Conservation (phyloP, 2,888 invertebrate genomes). For the Microdon myrmicae region DNA sequence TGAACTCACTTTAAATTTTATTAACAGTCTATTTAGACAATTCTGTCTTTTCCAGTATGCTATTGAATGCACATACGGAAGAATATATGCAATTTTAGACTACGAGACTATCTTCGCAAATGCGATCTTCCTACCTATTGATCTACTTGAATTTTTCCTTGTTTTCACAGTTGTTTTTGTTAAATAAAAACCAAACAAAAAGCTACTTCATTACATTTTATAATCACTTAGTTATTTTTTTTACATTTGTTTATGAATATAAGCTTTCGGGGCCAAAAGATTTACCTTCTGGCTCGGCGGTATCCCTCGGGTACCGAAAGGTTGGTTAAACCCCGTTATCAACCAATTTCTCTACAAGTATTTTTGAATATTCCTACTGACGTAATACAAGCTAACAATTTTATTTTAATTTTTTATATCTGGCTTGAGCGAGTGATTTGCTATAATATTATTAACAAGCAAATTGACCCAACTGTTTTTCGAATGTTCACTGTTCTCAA, state of each 20-base stretch:
- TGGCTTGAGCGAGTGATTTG: too few species aligned
- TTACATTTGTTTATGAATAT: slow-evolving; percentile 46
- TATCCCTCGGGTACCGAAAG: slow-evolving; percentile 60
- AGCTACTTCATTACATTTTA: too few species aligned
- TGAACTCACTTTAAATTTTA: slow-evolving; percentile 32
- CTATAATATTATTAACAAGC: not conserved
- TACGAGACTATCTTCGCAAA: too few species aligned
- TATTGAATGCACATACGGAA: slow-evolving; percentile 38
- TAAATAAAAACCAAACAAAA: slow-evolving; percentile 3
- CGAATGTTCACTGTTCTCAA: slow-evolving; percentile 11
- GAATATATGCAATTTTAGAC: too few species aligned
- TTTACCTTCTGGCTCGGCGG: slow-evolving; percentile 59
- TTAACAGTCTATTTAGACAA: slow-evolving; percentile 39
- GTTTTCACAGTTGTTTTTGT: slow-evolving; percentile 1
- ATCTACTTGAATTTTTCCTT: not conserved
- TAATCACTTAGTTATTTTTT: slow-evolving; percentile 15
- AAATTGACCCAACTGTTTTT: not conserved
- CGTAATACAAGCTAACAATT: too few species aligned
- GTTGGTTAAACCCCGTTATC: slow-evolving; percentile 54
- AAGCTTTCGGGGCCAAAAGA: slow-evolving; percentile 60
- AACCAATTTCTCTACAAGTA: slow-evolving; percentile 30
- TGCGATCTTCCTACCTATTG: too few species aligned
- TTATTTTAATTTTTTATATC: too few species aligned
- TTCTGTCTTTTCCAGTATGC: slow-evolving; percentile 39
- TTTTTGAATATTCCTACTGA: too few species aligned